Conservation (phyloP, 2,888 invertebrate species). For the Tachystola acroxantha region DNA sequence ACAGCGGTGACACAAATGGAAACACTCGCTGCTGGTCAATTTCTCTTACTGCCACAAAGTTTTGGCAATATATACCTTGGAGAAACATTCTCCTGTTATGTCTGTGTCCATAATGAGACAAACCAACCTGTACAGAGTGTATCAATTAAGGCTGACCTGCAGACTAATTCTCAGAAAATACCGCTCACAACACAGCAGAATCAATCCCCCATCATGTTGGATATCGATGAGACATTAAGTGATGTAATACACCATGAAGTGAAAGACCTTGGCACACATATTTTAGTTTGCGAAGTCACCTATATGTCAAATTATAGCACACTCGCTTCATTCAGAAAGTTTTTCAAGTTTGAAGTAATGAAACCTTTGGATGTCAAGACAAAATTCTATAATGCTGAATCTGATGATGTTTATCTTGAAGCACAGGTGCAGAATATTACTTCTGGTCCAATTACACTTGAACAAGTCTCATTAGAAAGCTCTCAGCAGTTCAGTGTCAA, state of each 20-base stretch:
- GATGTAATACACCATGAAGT: conserved; percentile 99
- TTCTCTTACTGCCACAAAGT: conserved; percentile 95
- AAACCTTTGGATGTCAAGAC: conserved; percentile 99
- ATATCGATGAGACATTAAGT: conserved; percentile 92
- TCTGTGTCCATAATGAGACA: conserved; percentile 98
- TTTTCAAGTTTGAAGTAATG: conserved; percentile 98
- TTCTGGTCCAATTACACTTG: conserved; percentile 93
- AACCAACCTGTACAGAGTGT: conserved; percentile 90
- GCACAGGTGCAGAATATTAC: conserved; percentile 95
- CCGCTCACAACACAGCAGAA: conserved; percentile 86
- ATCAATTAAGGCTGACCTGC: conserved; percentile 93
- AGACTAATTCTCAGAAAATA: conserved; percentile 93
- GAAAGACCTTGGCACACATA: conserved; percentile 99
- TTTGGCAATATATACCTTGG: conserved; percentile 99
- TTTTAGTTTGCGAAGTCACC: conserved; percentile 97
- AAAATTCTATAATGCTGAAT: conserved; percentile 97
- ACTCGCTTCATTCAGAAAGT: conserved; percentile 93
- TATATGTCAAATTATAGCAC: conserved; percentile 88
- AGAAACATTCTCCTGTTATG: conserved; percentile 98
- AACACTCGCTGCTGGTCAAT: conserved; percentile 91
- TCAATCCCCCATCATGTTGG: conserved; percentile 78
- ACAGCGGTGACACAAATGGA: conserved; percentile 90
- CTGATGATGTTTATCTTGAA: conserved; percentile 85
- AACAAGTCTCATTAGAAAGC: conserved; percentile 95
- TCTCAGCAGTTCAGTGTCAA: conserved; percentile 92